These are phyloP conservation scores for Planococcus citri DNA, from an alignment of 1,140 invertebrate species.

Conservation along the genomic window DNA sequence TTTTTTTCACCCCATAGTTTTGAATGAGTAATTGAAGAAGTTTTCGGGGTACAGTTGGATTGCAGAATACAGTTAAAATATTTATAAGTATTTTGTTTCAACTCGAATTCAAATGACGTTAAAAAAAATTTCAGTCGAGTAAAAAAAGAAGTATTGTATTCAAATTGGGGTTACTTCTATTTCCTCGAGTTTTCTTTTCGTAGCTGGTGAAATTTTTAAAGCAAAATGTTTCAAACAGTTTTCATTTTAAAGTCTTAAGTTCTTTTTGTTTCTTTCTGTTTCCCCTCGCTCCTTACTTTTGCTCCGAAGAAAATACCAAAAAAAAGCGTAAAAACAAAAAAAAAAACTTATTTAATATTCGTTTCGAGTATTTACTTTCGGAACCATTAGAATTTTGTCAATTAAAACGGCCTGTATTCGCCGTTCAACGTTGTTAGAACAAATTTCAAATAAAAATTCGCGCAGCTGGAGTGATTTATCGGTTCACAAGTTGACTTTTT, in stretches of 20 bases:
- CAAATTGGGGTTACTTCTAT: not conserved
- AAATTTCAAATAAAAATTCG: too few relatives aligned
- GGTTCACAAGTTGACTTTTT: too few relatives aligned
- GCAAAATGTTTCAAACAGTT: not conserved
- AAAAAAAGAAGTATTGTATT: not conserved
- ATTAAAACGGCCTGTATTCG: not conserved
- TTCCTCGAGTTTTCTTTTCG: not conserved
- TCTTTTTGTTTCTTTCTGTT: not conserved
- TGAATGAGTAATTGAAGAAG: slow-evolving; percentile 7
- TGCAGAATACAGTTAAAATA: not conserved
- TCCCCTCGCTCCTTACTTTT: not conserved
- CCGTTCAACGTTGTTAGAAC: too few relatives aligned
- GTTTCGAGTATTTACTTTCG: not conserved
- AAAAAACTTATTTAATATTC: not conserved
- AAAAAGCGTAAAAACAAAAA: not conserved
- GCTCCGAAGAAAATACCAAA: too few relatives aligned
- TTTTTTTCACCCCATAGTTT: not conserved
- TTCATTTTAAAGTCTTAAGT: not conserved
- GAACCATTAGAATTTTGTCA: not conserved
- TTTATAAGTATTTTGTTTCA: slow-evolving; percentile 2
- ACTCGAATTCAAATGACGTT: not conserved
- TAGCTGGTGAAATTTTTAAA: not conserved
- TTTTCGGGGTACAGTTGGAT: not conserved
- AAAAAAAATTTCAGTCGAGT: not conserved
- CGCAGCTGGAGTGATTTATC: too few relatives aligned